Base-by-base conservation (phyloP, 2,113 vertebrate species). In the Vanacampus margaritifer region DNA sequence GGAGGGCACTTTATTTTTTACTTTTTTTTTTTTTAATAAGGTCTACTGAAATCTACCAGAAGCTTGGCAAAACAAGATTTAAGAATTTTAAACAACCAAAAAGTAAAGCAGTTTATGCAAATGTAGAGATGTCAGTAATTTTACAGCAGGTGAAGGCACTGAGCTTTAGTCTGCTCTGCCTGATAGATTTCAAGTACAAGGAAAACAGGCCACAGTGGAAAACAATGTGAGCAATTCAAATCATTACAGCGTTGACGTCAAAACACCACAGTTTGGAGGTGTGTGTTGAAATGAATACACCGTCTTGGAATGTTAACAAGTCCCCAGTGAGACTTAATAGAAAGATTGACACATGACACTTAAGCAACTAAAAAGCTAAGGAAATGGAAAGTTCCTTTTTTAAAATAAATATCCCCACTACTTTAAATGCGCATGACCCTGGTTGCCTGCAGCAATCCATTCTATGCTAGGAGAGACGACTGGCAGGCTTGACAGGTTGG, bases 401-500 rank as follows among this genome's bases (percentile, higher is more conserved):
- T 39, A 7, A 23, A 60, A 60, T n/a, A 60, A 60, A n/a, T 0
- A 56, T 37, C 21, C 35, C n/a, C 43, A 37, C 1, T 32, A 58
- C 24, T 17, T 17, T 0, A 46, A 66, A 35, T 43, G n/a, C 43
- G n/a, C 3, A 2, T 2, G 5, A 23, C 14, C 46, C 21, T 28
- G 21, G 46, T 39, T 39, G 63, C 0, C 58, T 70, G 43, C 54
- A 46, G 63, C 1, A 1, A 13, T 64, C 43, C n/a, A 23, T 45
- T 54, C 17, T 13, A 70, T 26, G 61, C 39, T 26, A 19, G 32
- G 21, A 63, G 3, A 66, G 37, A 59, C 23, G 45, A 45, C 58
- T 23, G 19, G 53, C 79, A 41, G 65, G 76, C 48, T 51, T 17
- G 79, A 88, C 86, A 78, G 88, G 85, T 88, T 74, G 69, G 66